Percentiles rank a stretch among this genome's conserved stretches.
These are phyloP conservation scores for Camelus dromedarius DNA, from an alignment of 2,113 vertebrate species.

Conservation along the genomic window DNA sequence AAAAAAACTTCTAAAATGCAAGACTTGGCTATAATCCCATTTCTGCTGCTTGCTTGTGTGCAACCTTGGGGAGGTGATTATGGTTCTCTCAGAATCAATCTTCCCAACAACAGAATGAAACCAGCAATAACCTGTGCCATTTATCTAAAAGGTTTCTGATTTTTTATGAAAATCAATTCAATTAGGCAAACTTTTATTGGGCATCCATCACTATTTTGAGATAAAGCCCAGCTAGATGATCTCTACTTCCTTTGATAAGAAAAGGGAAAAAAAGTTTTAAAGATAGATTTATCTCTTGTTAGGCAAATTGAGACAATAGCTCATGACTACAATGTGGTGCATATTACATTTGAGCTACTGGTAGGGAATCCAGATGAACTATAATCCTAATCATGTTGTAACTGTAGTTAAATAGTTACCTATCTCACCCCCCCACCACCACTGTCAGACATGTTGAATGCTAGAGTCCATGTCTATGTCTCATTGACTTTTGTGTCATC, in stretches of 20 bases:
- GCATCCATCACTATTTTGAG: background rate
- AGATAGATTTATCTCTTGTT: constrained; percentile 1
- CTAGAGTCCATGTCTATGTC: background rate
- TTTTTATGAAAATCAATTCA: constrained; percentile 52
- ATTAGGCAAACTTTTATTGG: background rate
- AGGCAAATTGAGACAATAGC: background rate
- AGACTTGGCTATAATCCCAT: background rate
- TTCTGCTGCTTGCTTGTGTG: background rate
- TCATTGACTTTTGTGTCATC: constrained; percentile 14
- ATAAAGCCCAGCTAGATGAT: background rate
- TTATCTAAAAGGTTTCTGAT: background rate
- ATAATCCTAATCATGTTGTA: background rate
- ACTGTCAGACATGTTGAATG: background rate
- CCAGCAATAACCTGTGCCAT: background rate
- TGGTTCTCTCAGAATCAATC: background rate
- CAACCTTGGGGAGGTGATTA: constrained; percentile 9
- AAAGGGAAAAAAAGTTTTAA: background rate
- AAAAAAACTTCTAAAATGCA: background rate
- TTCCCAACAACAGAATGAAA: constrained; percentile 2
- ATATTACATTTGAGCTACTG: background rate
- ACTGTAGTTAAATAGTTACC: background rate
- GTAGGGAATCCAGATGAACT: background rate
- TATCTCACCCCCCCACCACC: background rate
- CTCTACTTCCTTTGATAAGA: background rate
- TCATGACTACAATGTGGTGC: background rate